Evolutionary conservation across 37 sponge, comb jelly and placozoan genomes (phyloP), one percentile per base, ranked within the genome.

Genomic region (Agelas oroides): DNA sequence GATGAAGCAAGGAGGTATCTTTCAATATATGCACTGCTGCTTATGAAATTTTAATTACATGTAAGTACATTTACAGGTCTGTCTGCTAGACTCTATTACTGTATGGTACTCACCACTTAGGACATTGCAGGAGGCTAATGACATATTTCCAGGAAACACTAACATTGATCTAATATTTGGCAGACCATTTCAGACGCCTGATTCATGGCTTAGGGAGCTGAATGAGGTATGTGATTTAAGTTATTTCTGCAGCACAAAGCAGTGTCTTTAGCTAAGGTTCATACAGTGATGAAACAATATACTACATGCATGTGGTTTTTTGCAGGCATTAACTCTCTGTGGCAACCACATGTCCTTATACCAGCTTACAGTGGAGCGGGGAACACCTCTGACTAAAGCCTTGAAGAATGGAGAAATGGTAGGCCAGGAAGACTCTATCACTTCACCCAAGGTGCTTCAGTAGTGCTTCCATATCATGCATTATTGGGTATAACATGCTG

Each of bases 141-240:
- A 53, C 14, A 19, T 84, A 28, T 87, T 94, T 64, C 91, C 92
- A 28, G 83, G 80, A 3, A 41, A 70, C 37, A 41, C 73, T 57
- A 92, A 64, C 52, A 75, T 91, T 63, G 95, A 95, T 35, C 0
- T 95, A 6, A 91, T 95, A 15, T 95, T 95, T 88, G 95, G 91
- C 6, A 84, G 93, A 58, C 95, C 92, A 54, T 33, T 38, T 13
- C 95, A 95, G 61, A 81, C 86, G 1, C 53, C 86, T 23, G 2
- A 25, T 19, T 35, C 70, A 25, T 93, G 90, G 90, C 32, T 25
- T 54, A 34, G 11, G 18, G 86, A 93, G 28, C 71, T 93, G 30
- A 59, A 23, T 14, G 62, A 61, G n/a, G 62, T 61, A 61, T 27
- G 62, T 61, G 25, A 23, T 46, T 46, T 8, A 3, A 8, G 46